Conservation (phyloP, 2,888 invertebrate species). For the Cremastinae sp. region DNA sequence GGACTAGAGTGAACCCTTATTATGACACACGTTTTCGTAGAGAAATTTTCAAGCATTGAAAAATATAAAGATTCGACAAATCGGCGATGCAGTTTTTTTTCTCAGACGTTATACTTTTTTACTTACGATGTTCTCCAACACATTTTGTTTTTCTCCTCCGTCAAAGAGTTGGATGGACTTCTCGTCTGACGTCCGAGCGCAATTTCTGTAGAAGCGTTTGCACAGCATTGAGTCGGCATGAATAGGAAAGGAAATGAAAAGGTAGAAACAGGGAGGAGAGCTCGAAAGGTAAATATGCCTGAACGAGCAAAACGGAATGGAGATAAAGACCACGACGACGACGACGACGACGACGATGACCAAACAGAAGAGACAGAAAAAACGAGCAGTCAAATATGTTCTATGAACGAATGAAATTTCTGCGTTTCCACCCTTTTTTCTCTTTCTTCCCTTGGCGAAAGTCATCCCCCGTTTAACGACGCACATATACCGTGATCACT, state of each 20-base stretch:
- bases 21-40: no score
- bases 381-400: conserved; percentile 64
- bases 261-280: conserved; percentile 47
- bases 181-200: conserved; percentile 22
- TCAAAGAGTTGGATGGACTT: conserved; percentile 43
- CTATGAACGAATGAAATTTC: conserved; percentile 47
- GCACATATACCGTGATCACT: conserved; percentile 8
- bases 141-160: background rate
- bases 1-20: no score
- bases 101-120: background rate
- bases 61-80: no score
- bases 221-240: conserved; percentile 54
- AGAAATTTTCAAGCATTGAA: no score
- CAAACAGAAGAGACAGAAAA: conserved; percentile 38
- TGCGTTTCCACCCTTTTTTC: conserved; percentile 43
- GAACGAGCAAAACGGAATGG: conserved; percentile 27
- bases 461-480: conserved; percentile 15
- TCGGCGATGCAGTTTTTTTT: background rate
- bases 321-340: no score
- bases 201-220: conserved; percentile 52
- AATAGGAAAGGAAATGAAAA: conserved; percentile 54
- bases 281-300: conserved; percentile 45
- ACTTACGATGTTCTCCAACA: background rate
- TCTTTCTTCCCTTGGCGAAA: conserved; percentile 43
- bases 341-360: conserved; percentile 11